Conservation (phyloP, 92 coral and sea anemone genomes). For the Phymanthus crucifer region DNA sequence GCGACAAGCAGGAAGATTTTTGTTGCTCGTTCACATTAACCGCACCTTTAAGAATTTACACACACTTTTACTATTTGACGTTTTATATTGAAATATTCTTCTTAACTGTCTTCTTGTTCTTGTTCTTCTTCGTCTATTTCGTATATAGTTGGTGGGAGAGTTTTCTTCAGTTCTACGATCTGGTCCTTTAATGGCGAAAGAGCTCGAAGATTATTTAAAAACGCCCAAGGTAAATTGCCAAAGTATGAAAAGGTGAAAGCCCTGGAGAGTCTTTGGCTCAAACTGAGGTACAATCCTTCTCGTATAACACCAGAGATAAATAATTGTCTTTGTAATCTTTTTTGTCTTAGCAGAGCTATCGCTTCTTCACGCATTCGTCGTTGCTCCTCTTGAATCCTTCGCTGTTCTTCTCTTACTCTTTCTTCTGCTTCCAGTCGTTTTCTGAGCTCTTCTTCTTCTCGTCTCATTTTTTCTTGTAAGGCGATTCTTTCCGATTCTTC, state of each 20-base stretch:
- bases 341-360: constrained; percentile 70
- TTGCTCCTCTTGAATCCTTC: constrained; percentile 73
- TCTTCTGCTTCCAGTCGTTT: constrained; percentile 72
- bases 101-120: constrained; percentile 4
- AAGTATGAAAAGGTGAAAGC: constrained; percentile 95
- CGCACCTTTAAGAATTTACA: no score
- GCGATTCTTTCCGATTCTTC: constrained; percentile 85
- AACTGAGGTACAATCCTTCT: constrained; percentile 66
- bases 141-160: constrained; percentile 53
- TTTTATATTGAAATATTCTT: neutral
- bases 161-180: constrained; percentile 41
- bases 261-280: constrained; percentile 74
- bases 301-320: constrained; percentile 72
- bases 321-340: constrained; percentile 81
- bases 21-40: no score
- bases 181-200: constrained; percentile 57
- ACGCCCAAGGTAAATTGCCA: constrained; percentile 81
- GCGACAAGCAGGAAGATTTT: no score
- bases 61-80: neutral
- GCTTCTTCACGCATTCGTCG: constrained; percentile 74
- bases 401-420: constrained; percentile 70
- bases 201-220: constrained; percentile 46
- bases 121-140: constrained; percentile 68
- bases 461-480: constrained; percentile 77
- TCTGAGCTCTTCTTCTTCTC: constrained; percentile 84